Conservation (phyloP, 2,797 vertebrate species). For the Hydrocynus forskahlii region DNA sequence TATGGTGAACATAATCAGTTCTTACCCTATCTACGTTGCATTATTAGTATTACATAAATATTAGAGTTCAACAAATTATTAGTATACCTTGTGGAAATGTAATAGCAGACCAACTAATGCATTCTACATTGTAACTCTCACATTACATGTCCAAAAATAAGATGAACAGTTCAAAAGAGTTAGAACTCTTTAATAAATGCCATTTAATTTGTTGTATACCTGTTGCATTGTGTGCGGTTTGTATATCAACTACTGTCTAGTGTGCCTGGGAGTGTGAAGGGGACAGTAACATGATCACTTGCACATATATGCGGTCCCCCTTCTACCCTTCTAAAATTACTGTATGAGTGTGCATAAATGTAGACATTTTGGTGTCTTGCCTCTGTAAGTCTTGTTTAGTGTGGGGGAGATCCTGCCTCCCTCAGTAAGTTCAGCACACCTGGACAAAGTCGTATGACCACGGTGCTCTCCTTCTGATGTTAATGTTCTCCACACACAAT, state of each 20-base stretch:
- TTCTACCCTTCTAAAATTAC: not conserved
- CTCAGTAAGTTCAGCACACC: constrained; percentile 64
- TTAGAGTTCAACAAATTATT: not conserved
- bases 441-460: constrained; percentile 80
- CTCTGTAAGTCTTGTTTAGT: constrained; percentile 15
- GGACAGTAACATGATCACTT: not conserved
- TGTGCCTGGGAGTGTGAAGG: not conserved
- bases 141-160: not conserved
- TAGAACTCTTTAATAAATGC: constrained; percentile 47
- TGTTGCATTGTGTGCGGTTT: not conserved
- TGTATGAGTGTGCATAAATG: not conserved
- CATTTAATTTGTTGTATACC: constrained; percentile 14
- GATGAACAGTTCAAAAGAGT: not conserved
- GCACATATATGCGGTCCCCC: not conserved
- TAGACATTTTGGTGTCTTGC: not conserved
- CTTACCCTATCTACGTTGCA: not conserved
- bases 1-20: not conserved
- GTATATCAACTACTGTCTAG: not conserved
- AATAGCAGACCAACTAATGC: constrained; percentile 13
- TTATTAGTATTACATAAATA: not conserved
- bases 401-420: not conserved
- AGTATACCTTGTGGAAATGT: not conserved
- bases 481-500: constrained; percentile 75
- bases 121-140: constrained; percentile 34
- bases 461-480: constrained; percentile 63